Percentiles rank a stretch among this genome's conserved stretches.
These are phyloP conservation scores for Pithys albifrons DNA, from an alignment of 2,113 vertebrate genomes.

Conservation along the genomic window DNA sequence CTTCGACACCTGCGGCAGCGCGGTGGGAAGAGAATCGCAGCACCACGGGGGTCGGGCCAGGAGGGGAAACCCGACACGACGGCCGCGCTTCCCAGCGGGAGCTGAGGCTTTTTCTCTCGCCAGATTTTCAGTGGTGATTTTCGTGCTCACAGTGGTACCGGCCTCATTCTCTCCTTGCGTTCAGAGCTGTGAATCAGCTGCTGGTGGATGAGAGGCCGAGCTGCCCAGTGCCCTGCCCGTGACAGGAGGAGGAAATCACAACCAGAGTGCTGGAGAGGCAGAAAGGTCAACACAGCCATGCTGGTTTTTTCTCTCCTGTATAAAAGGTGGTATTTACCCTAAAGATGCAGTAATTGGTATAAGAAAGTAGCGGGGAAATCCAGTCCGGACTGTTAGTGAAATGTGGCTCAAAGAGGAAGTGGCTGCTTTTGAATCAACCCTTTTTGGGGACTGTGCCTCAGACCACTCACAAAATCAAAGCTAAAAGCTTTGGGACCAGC, in stretches of 20 bases:
- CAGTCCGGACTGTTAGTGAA: not conserved
- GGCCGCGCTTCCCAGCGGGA: fast-evolving
- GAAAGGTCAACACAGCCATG: fast-evolving
- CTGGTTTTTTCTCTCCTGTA: fast-evolving
- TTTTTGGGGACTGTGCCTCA: not conserved
- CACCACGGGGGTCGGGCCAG: fast-evolving
- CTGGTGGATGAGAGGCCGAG: not conserved
- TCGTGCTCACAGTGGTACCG: fast-evolving
- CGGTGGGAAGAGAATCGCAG: fast-evolving
- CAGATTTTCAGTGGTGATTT: fast-evolving
- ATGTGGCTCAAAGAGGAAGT: not conserved
- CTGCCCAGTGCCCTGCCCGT: not conserved
- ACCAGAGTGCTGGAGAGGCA: too few species aligned
- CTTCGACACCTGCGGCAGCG: not conserved
- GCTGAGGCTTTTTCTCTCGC: not conserved
- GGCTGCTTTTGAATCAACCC: not conserved
- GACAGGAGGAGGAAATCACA: fast-evolving
- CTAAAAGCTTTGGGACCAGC: not conserved
- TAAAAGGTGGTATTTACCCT: not conserved
- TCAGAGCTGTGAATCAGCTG: not conserved
- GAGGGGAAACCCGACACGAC: fast-evolving
- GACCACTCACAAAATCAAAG: not conserved
- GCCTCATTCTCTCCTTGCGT: fast-evolving
- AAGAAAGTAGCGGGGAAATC: fast-evolving
- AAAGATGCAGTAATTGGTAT: not conserved